These are phyloP conservation scores for Tachystola acroxantha DNA, from an alignment of 2,888 invertebrate species.

Conservation along the genomic window DNA sequence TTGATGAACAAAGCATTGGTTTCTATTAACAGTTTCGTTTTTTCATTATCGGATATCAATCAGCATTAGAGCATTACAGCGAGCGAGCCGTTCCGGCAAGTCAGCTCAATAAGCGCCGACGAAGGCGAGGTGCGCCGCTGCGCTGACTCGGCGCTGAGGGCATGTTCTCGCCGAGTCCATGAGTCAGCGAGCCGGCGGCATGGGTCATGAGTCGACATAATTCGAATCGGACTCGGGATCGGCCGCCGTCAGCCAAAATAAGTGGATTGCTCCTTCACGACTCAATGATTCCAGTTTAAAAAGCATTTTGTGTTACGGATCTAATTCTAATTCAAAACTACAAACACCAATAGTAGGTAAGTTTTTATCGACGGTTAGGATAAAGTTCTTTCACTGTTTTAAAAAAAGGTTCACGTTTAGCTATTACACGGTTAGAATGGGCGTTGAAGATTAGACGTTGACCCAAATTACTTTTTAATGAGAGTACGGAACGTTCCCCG, in stretches of 20 bases:
- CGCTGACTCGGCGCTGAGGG: conserved; percentile 44
- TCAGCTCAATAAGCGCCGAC: conserved; percentile 54
- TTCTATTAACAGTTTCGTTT: conserved; percentile 9
- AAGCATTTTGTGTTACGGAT: conserved; percentile 43
- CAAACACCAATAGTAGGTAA: conserved; percentile 9
- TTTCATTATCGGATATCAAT: conserved; percentile 55
- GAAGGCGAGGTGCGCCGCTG: conserved; percentile 42
- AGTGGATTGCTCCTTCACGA: conserved; percentile 68
- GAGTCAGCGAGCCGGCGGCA: conserved; percentile 55
- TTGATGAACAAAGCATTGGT: no score
- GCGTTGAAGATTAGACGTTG: conserved; percentile 36
- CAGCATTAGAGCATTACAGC: conserved; percentile 50
- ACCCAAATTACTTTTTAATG: conserved; percentile 56
- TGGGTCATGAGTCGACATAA: conserved; percentile 55
- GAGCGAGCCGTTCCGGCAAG: conserved; percentile 39
- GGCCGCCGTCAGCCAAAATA: conserved; percentile 63
- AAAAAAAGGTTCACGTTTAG: conserved; percentile 9
- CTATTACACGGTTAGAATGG: conserved; percentile 18
- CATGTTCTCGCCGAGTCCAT: conserved; percentile 39
- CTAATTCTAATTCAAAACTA: conserved; percentile 26
- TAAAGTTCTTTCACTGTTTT: no score
- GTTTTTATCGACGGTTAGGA: conserved; percentile 11
- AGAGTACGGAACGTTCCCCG: conserved; percentile 32
- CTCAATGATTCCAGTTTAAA: conserved; percentile 58
- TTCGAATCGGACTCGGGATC: conserved; percentile 33